Evolutionary conservation across 2,888 invertebrate species (phyloP).

Genomic region (Macropis europaea): DNA sequence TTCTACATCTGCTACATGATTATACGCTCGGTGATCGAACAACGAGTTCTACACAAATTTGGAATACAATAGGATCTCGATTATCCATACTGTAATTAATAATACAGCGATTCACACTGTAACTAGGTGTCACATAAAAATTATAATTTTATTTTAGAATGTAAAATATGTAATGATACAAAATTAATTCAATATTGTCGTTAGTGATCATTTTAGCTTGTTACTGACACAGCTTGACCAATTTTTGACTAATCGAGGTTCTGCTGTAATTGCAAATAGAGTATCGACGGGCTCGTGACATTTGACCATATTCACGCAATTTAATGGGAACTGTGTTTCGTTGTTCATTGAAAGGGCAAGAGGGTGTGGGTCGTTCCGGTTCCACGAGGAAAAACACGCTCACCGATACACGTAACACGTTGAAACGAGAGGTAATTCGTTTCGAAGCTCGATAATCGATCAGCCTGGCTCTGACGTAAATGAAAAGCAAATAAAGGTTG

Average conservation of each 20-base stretch:
- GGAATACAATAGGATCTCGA: too few relatives aligned
- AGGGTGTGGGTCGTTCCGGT: not conserved
- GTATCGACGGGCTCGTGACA: not conserved
- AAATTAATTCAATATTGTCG: too few relatives aligned
- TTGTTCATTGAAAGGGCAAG: not conserved
- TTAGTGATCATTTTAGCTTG: too few relatives aligned
- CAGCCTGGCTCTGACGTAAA: not conserved
- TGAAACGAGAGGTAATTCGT: conserved; percentile 13
- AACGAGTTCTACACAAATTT: conserved; percentile 15
- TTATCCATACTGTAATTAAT: too few relatives aligned
- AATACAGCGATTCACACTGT: too few relatives aligned
- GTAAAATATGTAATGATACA: too few relatives aligned
- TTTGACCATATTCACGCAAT: conserved; percentile 15
- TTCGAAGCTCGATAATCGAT: not conserved
- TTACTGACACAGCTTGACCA: too few relatives aligned
- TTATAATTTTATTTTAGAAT: too few relatives aligned
- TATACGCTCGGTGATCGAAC: not conserved
- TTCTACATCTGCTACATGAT: too few relatives aligned
- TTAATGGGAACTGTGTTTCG: not conserved
- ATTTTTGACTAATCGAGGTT: too few relatives aligned
- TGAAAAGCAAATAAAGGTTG: conserved; percentile 27
- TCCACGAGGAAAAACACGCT: not conserved
- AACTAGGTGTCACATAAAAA: too few relatives aligned
- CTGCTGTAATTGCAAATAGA: not conserved
- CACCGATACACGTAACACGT: too few relatives aligned